Evolutionary conservation across 2,888 invertebrate genomes (phyloP).

Genomic region (Deilephila elpenor): DNA sequence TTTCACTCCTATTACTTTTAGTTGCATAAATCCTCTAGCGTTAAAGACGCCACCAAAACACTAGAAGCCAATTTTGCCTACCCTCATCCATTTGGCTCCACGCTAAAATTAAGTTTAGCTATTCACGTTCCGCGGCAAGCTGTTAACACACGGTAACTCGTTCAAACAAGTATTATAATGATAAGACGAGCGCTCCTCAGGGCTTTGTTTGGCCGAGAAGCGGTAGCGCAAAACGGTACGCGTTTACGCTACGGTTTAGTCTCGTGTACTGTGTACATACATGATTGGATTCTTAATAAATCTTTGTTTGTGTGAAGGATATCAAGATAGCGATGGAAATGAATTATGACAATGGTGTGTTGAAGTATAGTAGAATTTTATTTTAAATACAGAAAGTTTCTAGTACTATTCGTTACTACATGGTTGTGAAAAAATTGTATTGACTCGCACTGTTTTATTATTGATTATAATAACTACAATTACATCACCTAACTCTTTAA

Average conservation of each 20-base stretch:
- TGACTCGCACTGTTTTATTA: too few species aligned
- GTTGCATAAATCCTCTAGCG: too few species aligned
- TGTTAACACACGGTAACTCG: conserved; percentile 29
- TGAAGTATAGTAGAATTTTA: too few species aligned
- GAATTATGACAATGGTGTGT: too few species aligned
- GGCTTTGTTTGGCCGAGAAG: conserved; percentile 16
- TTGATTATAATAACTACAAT: too few species aligned
- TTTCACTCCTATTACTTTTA: too few species aligned
- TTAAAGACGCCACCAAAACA: neutral
- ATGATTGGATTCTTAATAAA: neutral
- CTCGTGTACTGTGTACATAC: neutral
- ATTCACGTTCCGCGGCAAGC: conserved; percentile 2
- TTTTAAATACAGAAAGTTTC: too few species aligned
- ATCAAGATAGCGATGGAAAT: too few species aligned
- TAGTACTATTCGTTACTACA: too few species aligned
- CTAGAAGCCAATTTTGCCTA: neutral
- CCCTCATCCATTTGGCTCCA: neutral
- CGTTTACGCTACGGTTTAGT: neutral
- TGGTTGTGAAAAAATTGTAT: too few species aligned
- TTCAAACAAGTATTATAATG: conserved; percentile 33
- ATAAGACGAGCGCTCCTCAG: conserved; percentile 30
- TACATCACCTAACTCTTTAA: too few species aligned
- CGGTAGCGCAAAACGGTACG: conserved; percentile 15
- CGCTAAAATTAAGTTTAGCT: conserved; percentile 2
- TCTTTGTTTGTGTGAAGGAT: neutral